Evolutionary conservation across 2,797 vertebrate species (phyloP).

Genomic region (Macropus fuliginosus): DNA sequence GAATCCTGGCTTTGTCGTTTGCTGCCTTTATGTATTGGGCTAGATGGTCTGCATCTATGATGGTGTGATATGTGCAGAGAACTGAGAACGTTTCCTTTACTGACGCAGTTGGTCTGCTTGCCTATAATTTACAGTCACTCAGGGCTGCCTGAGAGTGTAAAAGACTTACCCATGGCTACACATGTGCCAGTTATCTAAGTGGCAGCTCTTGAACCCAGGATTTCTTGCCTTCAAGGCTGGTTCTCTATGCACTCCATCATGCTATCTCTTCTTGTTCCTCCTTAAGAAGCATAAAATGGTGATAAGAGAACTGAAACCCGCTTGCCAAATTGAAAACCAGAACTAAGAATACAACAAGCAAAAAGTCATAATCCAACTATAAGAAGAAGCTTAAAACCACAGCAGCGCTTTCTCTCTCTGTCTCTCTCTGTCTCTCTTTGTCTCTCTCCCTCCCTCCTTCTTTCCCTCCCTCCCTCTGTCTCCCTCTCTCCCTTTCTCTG

Average conservation of each 20-base stretch:
- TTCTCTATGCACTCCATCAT: background rate
- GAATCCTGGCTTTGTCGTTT: background rate
- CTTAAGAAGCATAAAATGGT: background rate
- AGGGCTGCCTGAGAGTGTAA: background rate
- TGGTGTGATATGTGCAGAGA: background rate
- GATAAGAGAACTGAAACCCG: conserved; percentile 25
- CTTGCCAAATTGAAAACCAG: background rate
- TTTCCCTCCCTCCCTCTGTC: too few species aligned
- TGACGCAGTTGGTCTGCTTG: background rate
- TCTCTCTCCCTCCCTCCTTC: too few species aligned
- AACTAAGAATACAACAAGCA: background rate
- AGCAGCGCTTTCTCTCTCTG: too few species aligned
- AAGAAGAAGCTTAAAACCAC: background rate
- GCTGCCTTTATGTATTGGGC: background rate
- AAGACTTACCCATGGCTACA: background rate
- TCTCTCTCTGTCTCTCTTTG: too few species aligned
- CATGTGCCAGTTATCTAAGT: background rate
- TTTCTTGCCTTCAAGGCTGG: background rate
- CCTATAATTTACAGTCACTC: background rate
- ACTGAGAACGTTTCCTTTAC: background rate
- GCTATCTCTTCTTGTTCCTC: background rate
- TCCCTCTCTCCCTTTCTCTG: too few species aligned
- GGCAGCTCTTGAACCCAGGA: background rate
- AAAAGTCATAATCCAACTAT: background rate
- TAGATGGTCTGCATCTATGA: background rate